Evolutionary conservation across 2,888 invertebrate species (phyloP), one percentile per base, ranked within the genome.

Genomic region (Notodonta dromedarius): DNA sequence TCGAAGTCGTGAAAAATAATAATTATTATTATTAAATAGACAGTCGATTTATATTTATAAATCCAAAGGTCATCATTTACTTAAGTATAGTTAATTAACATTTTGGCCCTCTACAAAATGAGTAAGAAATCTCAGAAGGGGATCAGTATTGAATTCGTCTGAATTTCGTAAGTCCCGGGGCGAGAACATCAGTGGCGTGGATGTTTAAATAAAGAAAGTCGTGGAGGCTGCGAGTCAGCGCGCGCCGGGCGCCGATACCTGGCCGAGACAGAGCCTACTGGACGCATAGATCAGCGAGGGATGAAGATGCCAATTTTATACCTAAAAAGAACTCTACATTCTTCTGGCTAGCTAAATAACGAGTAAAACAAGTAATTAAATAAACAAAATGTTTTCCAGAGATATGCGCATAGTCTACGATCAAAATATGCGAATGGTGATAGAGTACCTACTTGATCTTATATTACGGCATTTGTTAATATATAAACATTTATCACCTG

Each of bases 241-340:
- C 53, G 42, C 56, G 63, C n/a, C n/a, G 56, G 56, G 16, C 16
- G 16, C 57, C 51, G 73, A 73, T 73, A 63, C 61, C 60, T 65
- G 54, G 62, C 61, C 63, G 4, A 59, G 73, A 70, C 73, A 73
- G 58, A 42, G 73, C 65, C 54, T 60, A 46, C 57, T 53, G 63
- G 51, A 57, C n/a, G 9, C 62, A 62, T 24, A 60, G 57, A 57
- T 3, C 57, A 56, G 42, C 42, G 5, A 44, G 2, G 8, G 3
- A 11, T 53, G 46, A 5, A 46, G n/a, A 1, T 0, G 12, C 9
- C 42, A 42, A 7, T 42, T 42, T 42, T 11, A 12, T 42, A 42
- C 42, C 42, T 42, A 7, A 35, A 35, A 35, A 4, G 35, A 35
- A 35, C 2, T 42, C 4, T 42, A 42, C 12, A 11, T 42, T 9